phyloP scores from a whole-genome alignment of 2,113 vertebrate species.

The Saimiri boliviensis region DNA sequence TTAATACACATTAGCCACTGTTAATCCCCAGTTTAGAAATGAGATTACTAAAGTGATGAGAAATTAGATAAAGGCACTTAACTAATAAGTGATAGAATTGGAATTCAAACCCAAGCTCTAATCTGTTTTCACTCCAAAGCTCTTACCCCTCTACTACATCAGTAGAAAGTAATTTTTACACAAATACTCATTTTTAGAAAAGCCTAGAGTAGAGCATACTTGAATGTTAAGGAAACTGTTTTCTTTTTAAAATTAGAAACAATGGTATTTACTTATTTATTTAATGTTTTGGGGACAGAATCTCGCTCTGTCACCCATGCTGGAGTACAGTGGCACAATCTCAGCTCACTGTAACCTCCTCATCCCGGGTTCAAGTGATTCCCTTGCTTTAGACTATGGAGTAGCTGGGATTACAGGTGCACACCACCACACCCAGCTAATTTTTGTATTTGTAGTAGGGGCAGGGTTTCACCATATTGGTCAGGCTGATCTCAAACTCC shows the following conservation, averaged over 20 bases:
- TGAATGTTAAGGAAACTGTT: background rate
- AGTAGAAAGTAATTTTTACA: conserved; percentile 12
- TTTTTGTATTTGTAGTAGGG: no score
- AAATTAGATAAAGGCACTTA: background rate
- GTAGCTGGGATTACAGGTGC: no score
- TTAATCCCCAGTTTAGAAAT: background rate
- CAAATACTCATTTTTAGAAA: background rate
- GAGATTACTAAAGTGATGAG: background rate
- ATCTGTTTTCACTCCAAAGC: background rate
- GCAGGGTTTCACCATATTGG: no score
- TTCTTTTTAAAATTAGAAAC: background rate
- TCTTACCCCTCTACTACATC: background rate
- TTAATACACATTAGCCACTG: background rate
- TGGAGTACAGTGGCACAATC: no score
- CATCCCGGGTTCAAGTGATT: no score
- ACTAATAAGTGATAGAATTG: background rate
- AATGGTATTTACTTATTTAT: no score
- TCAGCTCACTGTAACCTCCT: no score
- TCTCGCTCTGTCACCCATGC: no score
- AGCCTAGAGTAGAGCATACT: background rate
- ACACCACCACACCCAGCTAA: no score
- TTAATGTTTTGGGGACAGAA: no score
- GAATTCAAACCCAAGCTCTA: background rate
- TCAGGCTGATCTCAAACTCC: no score
- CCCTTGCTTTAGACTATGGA: no score